Conservation (phyloP, 2,113 vertebrate species). For the Canis aureus region DNA sequence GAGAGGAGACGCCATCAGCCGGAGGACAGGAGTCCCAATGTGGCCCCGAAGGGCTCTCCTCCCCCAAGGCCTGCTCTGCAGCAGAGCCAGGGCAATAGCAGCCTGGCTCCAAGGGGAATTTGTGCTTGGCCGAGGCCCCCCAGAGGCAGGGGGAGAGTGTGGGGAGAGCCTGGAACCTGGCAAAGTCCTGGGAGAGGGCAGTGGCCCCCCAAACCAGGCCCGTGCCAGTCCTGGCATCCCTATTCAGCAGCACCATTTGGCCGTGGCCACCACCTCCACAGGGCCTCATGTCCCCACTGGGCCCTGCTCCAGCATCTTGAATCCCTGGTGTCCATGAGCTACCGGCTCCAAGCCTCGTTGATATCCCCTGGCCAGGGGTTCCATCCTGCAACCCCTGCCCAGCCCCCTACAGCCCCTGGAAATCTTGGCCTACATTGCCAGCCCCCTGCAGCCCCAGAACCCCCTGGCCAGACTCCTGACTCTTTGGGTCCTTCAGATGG, state of each 20-base stretch:
- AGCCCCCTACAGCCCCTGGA: not conserved
- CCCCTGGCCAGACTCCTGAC: not conserved
- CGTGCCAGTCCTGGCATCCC: not conserved
- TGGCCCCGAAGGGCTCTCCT: not conserved
- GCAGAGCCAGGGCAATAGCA: not conserved
- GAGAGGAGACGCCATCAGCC: slow-evolving; percentile 48
- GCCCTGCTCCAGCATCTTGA: slow-evolving; percentile 71
- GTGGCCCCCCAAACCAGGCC: not conserved
- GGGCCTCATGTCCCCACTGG: slow-evolving; percentile 56
- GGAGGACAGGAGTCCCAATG: not conserved
- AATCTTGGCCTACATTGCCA: not conserved
- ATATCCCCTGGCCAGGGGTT: not conserved
- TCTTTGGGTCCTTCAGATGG: not conserved
- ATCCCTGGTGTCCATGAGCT: slow-evolving; percentile 65
- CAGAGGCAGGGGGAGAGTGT: slow-evolving; percentile 42
- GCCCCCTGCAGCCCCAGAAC: not conserved
- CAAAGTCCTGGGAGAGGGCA: not conserved
- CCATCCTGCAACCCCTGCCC: not conserved
- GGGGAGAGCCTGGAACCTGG: not conserved
- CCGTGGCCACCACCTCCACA: not conserved
- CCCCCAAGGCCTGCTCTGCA: not conserved
- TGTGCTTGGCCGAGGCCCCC: slow-evolving; percentile 32
- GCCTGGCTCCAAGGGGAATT: not conserved
- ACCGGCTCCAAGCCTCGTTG: slow-evolving; percentile 72
- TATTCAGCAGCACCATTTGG: not conserved